Evolutionary conservation across 2,113 vertebrate genomes (phyloP).

Genomic region (Stegostoma tigrinum): DNA sequence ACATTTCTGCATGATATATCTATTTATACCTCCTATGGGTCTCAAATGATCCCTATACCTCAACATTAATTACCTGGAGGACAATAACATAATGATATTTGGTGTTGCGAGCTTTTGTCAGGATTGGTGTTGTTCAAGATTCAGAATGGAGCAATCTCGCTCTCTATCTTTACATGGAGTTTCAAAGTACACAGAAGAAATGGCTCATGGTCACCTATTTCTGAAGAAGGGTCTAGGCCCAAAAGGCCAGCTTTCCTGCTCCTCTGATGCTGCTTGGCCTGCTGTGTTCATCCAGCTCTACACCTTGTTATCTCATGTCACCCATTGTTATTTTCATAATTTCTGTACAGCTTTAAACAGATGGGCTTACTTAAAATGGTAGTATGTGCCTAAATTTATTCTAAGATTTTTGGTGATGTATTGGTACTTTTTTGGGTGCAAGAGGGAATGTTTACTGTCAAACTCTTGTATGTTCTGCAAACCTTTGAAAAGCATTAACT

Average conservation of each 20-base stretch:
- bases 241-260: too few species aligned
- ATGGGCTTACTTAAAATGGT: background rate
- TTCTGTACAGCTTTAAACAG: background rate
- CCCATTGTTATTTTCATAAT: background rate
- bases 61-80: too few species aligned
- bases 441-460: background rate
- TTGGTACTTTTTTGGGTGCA: background rate
- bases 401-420: background rate
- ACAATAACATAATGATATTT: too few species aligned
- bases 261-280: too few species aligned
- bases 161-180: background rate
- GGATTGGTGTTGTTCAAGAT: too few species aligned
- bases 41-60: too few species aligned
- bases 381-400: background rate
- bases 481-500: too few species aligned
- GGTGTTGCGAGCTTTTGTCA: too few species aligned
- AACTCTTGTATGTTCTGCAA: background rate
- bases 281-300: too few species aligned
- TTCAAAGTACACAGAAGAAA: background rate
- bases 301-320: background rate
- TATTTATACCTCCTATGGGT: too few species aligned
- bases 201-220: background rate
- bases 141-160: too few species aligned
- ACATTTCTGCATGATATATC: too few species aligned
- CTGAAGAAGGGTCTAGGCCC: background rate